Conservation (phyloP, 2,113 vertebrate species). For the Aepyceros melampus region DNA sequence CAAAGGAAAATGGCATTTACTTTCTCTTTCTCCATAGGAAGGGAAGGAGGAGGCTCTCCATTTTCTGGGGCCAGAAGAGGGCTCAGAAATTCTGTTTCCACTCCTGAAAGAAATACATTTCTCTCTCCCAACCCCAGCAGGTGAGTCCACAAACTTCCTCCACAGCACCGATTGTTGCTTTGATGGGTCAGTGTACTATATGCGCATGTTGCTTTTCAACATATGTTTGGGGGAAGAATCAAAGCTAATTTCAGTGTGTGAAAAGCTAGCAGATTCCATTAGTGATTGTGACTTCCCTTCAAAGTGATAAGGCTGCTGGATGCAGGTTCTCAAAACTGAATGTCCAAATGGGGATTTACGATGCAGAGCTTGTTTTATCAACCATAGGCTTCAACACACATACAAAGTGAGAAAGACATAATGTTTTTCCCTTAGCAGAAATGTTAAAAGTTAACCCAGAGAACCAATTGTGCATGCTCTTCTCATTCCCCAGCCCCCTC, state of each 20-base stretch:
- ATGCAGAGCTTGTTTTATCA: conserved; percentile 84
- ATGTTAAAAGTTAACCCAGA: conserved; percentile 72
- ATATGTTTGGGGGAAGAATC: conserved; percentile 81
- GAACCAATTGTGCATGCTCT: conserved; percentile 67
- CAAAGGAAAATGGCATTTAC: conserved; percentile 74
- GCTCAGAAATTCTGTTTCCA: conserved; percentile 62
- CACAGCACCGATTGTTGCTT: conserved; percentile 73
- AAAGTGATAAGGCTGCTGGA: conserved; percentile 80
- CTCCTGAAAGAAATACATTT: conserved; percentile 57
- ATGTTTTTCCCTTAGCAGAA: conserved; percentile 66
- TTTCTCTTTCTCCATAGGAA: conserved; percentile 66
- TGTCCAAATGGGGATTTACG: conserved; percentile 83
- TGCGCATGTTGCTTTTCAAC: conserved; percentile 80
- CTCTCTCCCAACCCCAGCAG: conserved; percentile 66
- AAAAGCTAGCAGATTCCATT: conserved; percentile 86
- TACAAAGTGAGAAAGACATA: conserved; percentile 17
- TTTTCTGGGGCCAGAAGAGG: conserved; percentile 53
- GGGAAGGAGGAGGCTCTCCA: conserved; percentile 55
- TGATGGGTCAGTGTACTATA: conserved; percentile 75
- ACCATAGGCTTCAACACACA: conserved; percentile 66
- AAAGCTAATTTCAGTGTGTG: conserved; percentile 85
- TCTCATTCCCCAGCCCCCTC: neutral
- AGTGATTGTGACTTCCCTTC: conserved; percentile 83
- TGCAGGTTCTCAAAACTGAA: conserved; percentile 81
- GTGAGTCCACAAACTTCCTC: conserved; percentile 68